Evolutionary conservation across 2,113 vertebrate species (phyloP).

Genomic region (Suncus etruscus): DNA sequence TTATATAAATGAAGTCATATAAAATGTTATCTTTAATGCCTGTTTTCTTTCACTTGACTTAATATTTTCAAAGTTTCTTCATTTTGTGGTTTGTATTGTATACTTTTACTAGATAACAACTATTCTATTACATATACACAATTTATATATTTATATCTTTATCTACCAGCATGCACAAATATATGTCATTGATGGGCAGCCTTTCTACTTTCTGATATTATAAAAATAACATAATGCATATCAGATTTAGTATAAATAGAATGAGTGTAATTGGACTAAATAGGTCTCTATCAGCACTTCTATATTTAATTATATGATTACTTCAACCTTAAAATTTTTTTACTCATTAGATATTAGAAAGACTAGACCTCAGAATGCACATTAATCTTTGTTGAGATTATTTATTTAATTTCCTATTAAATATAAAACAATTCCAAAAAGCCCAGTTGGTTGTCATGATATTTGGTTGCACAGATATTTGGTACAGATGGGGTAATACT

Average conservation of each 20-base stretch:
- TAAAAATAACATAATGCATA: background rate
- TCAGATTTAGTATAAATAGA: background rate
- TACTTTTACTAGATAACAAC: background rate
- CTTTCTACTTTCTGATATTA: background rate
- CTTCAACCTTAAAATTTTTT: background rate
- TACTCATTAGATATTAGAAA: background rate
- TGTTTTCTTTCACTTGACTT: background rate
- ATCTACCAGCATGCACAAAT: background rate
- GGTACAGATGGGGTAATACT: no score
- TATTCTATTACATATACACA: background rate
- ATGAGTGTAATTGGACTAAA: background rate
- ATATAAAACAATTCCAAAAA: background rate
- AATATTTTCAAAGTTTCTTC: background rate
- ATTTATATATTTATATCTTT: background rate
- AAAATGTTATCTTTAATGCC: background rate
- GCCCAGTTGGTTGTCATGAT: no score
- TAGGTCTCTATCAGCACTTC: background rate
- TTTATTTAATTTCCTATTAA: background rate
- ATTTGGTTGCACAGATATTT: no score
- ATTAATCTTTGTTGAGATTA: background rate
- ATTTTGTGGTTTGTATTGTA: background rate
- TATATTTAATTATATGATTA: background rate
- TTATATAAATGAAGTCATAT: constrained; percentile 1
- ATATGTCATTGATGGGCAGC: background rate
- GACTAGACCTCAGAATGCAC: background rate